Evolutionary conservation across 2,113 vertebrate genomes (phyloP).

Genomic region (Nettapus auritus): DNA sequence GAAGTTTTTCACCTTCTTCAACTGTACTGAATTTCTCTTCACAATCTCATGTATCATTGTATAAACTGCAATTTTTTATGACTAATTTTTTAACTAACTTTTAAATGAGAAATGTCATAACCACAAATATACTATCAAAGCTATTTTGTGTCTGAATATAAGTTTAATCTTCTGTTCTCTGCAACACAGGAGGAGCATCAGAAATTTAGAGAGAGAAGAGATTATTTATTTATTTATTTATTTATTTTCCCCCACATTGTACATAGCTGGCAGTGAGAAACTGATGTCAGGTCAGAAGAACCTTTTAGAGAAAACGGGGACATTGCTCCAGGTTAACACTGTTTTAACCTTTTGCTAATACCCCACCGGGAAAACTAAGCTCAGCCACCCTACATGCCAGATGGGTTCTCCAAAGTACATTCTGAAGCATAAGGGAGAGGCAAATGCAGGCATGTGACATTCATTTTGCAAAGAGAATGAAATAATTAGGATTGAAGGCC

Average conservation of each 20-base stretch:
- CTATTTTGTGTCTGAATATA: neutral
- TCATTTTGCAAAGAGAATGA: neutral
- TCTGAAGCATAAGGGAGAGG: neutral
- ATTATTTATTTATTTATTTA: accelerated
- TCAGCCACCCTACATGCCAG: neutral
- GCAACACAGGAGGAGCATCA: neutral
- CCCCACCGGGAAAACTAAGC: neutral
- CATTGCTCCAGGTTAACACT: neutral
- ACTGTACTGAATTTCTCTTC: neutral
- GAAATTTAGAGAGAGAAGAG: neutral
- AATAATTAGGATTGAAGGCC: neutral
- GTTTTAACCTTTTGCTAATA: neutral
- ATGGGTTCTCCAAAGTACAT: neutral
- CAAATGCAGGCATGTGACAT: neutral
- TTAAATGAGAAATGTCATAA: neutral
- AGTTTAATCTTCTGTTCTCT: neutral
- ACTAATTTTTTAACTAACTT: neutral
- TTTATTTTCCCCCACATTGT: accelerated
- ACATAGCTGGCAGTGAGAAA: neutral
- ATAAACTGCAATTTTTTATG: neutral
- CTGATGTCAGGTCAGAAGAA: neutral
- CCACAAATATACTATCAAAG: neutral
- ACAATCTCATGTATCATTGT: neutral
- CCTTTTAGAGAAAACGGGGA: neutral
- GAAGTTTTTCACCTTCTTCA: neutral